Percentiles rank a stretch among this genome's conserved stretches.
Conservation (phyloP, 2,888 invertebrate genomes). For the Rhamnusium bicolor region DNA sequence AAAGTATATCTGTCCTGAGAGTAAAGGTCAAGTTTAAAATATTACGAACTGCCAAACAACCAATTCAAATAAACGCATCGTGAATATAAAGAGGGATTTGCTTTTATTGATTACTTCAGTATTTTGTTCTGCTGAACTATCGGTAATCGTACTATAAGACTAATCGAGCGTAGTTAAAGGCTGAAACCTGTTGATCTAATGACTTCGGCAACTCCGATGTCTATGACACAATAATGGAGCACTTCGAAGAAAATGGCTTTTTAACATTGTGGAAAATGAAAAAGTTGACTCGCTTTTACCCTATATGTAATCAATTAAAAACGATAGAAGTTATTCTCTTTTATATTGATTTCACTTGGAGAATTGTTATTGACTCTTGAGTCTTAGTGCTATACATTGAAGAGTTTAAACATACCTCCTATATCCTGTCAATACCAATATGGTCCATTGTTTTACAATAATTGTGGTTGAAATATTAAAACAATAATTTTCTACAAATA, state of each 20-base stretch:
- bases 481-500: no score
- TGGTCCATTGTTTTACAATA: no score
- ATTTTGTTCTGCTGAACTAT: conserved; percentile 3
- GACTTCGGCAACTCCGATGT: conserved; percentile 47
- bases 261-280: conserved; percentile 46
- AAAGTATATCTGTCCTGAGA: background rate
- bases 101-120: conserved; percentile 1
- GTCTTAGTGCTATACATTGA: background rate
- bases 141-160: conserved; percentile 17
- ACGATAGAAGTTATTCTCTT: conserved; percentile 11
- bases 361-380: conserved; percentile 1
- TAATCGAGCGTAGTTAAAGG: conserved; percentile 30
- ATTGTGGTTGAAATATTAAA: no score
- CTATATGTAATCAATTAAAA: conserved; percentile 50
- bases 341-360: background rate
- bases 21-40: background rate
- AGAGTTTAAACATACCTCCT: background rate
- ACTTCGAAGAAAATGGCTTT: conserved; percentile 49
- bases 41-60: background rate
- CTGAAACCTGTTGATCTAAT: conserved; percentile 57
- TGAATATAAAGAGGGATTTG: background rate
- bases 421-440: background rate
- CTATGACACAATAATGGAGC: conserved; percentile 55
- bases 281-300: conserved; percentile 46
- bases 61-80: background rate